Percentiles rank a stretch among this genome's conserved stretches.
Conservation (phyloP, 1,140 invertebrate genomes). For the Venustaconcha ellipsiformis region DNA sequence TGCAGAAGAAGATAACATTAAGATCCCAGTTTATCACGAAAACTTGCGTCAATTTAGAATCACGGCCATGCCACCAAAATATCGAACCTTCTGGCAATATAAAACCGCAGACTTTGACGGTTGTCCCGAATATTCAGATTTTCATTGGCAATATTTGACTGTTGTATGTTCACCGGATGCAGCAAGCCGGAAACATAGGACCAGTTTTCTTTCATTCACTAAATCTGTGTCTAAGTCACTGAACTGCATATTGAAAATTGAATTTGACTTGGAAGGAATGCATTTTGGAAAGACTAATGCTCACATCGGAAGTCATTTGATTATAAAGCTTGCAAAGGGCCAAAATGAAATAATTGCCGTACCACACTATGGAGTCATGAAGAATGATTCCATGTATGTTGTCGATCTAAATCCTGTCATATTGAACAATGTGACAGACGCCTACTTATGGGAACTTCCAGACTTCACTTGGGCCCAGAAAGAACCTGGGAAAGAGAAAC, state of each 20-base stretch:
- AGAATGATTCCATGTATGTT: too few species aligned
- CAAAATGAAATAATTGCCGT: too few species aligned
- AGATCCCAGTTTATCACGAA: constrained; percentile 15
- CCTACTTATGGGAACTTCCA: constrained; percentile 7
- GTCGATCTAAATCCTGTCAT: background rate
- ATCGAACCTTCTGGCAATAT: background rate
- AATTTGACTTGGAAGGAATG: background rate
- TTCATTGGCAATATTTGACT: constrained; percentile 1
- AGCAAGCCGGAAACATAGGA: background rate
- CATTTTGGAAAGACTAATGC: too few species aligned
- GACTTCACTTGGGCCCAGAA: constrained; percentile 11
- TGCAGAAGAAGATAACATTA: constrained; percentile 10
- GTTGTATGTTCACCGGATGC: background rate
- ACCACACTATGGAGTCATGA: too few species aligned
- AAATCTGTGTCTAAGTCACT: background rate
- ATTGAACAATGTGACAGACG: background rate
- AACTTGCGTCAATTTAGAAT: background rate
- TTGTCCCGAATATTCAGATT: constrained; percentile 1
- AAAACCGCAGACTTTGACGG: constrained; percentile 4
- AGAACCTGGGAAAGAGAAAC: background rate
- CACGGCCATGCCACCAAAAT: constrained; percentile 3
- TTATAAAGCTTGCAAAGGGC: too few species aligned
- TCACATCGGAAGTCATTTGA: too few species aligned
- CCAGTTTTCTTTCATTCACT: background rate
- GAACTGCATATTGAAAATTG: background rate